Conservation (phyloP, 2,113 vertebrate species). For the Sterna hirundo region DNA sequence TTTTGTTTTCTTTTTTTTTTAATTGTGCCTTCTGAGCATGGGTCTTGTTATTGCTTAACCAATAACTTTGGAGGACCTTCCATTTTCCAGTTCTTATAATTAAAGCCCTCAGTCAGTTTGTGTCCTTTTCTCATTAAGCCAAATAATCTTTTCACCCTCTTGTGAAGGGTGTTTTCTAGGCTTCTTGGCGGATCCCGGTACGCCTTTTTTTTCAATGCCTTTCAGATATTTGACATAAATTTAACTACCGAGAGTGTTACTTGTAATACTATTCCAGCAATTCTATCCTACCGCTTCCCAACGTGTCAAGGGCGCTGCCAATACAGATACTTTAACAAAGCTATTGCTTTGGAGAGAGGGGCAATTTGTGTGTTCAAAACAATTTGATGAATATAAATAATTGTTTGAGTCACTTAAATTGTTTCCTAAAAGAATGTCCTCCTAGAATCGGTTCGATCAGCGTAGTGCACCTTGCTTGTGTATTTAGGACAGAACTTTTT, state of each 20-base stretch:
- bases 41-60: not conserved
- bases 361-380: not conserved
- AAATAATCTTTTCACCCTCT: not conserved
- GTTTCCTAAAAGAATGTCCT: not conserved
- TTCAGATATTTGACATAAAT: not conserved
- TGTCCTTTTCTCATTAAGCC: not conserved
- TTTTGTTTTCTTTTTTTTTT: not conserved
- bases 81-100: not conserved
- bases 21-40: not conserved
- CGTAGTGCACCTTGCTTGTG: not conserved
- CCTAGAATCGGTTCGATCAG: not conserved
- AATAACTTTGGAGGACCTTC: not conserved
- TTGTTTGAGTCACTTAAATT: not conserved
- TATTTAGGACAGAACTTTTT: not conserved
- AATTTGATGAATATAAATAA: not conserved
- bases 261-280: not conserved
- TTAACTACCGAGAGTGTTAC: not conserved
- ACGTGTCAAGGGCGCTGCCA: not conserved
- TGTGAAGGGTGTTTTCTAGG: not conserved
- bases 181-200: not conserved
- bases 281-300: not conserved
- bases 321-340: not conserved
- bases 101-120: not conserved
- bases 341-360: not conserved
- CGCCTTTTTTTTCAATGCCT: not conserved